phyloP scores from a whole-genome alignment of 2,113 vertebrate genomes.

The Myotis davidii region DNA sequence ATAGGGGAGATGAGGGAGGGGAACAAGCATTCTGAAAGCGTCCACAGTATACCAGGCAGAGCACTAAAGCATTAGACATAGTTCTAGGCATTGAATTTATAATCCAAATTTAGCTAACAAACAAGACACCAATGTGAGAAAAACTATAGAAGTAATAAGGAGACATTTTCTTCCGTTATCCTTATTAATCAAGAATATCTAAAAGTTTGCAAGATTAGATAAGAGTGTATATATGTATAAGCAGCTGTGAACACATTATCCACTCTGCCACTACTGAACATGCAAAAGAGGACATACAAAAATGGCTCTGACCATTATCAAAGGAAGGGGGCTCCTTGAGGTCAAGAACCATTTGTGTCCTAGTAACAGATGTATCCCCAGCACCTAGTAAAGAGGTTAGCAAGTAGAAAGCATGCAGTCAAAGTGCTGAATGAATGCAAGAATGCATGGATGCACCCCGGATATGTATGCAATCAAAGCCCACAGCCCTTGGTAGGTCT shows the following conservation, averaged over 20 bases:
- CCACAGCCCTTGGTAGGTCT: background rate
- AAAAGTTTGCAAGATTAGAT: background rate
- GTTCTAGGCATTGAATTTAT: background rate
- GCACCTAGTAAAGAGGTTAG: background rate
- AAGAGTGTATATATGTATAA: background rate
- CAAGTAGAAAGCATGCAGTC: background rate
- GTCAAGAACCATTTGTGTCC: background rate
- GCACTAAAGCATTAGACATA: background rate
- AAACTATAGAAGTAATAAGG: background rate
- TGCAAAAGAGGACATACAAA: background rate
- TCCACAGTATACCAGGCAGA: background rate
- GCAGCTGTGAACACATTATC: background rate
- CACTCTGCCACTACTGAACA: background rate
- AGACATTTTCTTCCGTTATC: background rate
- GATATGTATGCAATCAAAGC: background rate
- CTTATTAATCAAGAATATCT: background rate
- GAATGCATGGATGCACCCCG: background rate
- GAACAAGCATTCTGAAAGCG: background rate
- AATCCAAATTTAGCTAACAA: slow-evolving; percentile 43
- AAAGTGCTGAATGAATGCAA: background rate
- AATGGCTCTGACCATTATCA: background rate
- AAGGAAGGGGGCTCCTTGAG: background rate
- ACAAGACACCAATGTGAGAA: background rate
- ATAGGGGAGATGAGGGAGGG: background rate
- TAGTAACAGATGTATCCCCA: background rate